Conservation (phyloP, 2,888 invertebrate genomes). For the Rhopalosiphum nymphaeae region DNA sequence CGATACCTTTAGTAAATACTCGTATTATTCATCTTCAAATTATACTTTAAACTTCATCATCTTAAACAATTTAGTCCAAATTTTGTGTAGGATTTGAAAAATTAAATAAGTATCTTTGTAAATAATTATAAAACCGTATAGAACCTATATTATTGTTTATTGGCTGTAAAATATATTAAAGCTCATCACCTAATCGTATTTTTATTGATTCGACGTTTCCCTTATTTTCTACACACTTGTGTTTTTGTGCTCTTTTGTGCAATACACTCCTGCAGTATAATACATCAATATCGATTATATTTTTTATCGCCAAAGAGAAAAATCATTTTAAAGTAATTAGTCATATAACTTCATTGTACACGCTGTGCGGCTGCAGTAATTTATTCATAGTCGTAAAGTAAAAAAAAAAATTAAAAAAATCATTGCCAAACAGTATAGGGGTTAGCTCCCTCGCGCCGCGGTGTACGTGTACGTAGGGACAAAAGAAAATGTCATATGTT, state of each 20-base stretch:
- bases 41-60: not conserved
- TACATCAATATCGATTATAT: conserved; percentile 43
- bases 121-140: not conserved
- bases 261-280: not conserved
- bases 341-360: conserved; percentile 45
- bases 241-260: conserved; percentile 14
- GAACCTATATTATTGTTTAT: not conserved
- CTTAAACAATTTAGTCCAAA: not conserved
- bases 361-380: conserved; percentile 1
- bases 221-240: not conserved
- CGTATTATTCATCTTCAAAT: not conserved
- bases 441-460: conserved; percentile 45
- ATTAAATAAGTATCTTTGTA: not conserved
- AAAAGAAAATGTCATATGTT: conserved; percentile 63
- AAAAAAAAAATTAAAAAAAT: conserved; percentile 47
- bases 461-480: conserved; percentile 11
- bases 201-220: not conserved
- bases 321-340: conserved; percentile 64
- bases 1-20: not conserved
- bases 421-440: conserved; percentile 40
- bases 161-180: not conserved
- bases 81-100: not conserved
- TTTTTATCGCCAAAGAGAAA: conserved; percentile 42
- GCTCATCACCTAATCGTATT: not conserved
- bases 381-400: conserved; percentile 47